Base-by-base conservation (phyloP, 2,113 vertebrate species). In the Podarcis muralis region DNA sequence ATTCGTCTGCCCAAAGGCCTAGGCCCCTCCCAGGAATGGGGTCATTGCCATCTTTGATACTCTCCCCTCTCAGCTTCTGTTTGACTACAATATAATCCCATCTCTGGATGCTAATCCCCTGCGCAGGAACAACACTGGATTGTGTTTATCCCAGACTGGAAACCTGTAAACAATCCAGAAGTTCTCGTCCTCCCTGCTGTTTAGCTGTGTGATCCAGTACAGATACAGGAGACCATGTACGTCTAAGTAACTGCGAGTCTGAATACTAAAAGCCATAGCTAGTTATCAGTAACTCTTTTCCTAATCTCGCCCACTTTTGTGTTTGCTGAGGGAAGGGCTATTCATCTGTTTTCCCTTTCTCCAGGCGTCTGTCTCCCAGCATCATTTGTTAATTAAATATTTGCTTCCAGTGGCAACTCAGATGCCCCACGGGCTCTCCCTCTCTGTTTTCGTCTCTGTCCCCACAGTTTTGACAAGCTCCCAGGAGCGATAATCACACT, bases 71-170 rank as follows among this genome's bases (percentile, higher is more conserved):
- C 91, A 85, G 82, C 87, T 95, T 93, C 91, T 91, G 57, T 89
- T 91, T 84, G 89, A 82, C 85, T 95, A 91, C 93, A 92, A 93
- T 80, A 93, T 96, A 96, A 96, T 96, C 95, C 84, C 92, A 93
- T 93, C 93, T 91, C 1, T 22, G 87, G 81, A 92, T 90, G 93
- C 91, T 95, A 96, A 96, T 96, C 92, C 88, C 81, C 76, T 18
- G 71, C 69, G 83, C 87, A 91, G 88, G 79, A 91, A 93, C 94
- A 95, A 93, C 91, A 94, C n/a, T 84, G 62, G 93, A 94, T 93
- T 94, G 92, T 76, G 77, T 86, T 85, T 92, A 87, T 91, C 90
- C 53, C 89, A 91, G 81, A 74, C 87, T 87, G 43, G 90, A 94
- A 94, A 93, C 94, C 9, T 25, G 83, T 88, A 93, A 93, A 92